A percentile compares a stretch with the other conserved stretches of the same genome.
Evolutionary conservation across 2,797 vertebrate species (phyloP).

Genomic region (Lateolabrax maculatus): DNA sequence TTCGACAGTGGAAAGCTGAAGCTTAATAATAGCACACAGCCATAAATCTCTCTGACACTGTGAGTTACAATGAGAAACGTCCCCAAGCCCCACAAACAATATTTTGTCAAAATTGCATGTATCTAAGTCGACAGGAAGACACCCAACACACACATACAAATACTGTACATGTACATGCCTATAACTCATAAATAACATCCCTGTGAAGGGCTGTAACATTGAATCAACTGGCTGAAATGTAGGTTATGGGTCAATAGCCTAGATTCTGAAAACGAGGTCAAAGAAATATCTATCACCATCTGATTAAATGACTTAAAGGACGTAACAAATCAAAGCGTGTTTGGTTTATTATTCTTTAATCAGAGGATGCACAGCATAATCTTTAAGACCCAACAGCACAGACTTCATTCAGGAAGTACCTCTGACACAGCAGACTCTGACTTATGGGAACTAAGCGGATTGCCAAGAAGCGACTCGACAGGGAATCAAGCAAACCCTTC

Average conservation of each 20-base stretch:
- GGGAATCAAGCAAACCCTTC: constrained; percentile 68
- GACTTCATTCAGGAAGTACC: constrained; percentile 61
- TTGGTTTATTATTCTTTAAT: constrained; percentile 37
- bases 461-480: constrained; percentile 62
- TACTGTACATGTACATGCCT: constrained; percentile 9
- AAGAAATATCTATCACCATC: constrained; percentile 37
- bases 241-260: constrained; percentile 44
- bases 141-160: constrained; percentile 21
- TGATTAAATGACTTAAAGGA: constrained; percentile 41
- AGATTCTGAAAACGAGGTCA: constrained; percentile 53
- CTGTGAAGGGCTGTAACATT: constrained; percentile 20
- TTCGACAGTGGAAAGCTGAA: constrained; percentile 69
- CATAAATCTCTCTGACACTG: constrained; percentile 77
- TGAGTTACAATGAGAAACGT: constrained; percentile 69
- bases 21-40: constrained; percentile 64
- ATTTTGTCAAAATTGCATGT: constrained; percentile 49
- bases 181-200: constrained; percentile 44
- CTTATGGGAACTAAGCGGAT: constrained; percentile 58
- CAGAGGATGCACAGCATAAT: constrained; percentile 25
- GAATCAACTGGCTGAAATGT: constrained; percentile 46
- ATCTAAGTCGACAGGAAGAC: constrained; percentile 24
- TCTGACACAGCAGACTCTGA: constrained; percentile 73
- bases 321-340: constrained; percentile 33
- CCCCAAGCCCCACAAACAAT: constrained; percentile 42
- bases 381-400: constrained; percentile 6